Evolutionary conservation across 2,113 vertebrate species (phyloP).

Genomic region (Copsychus sechellarum): DNA sequence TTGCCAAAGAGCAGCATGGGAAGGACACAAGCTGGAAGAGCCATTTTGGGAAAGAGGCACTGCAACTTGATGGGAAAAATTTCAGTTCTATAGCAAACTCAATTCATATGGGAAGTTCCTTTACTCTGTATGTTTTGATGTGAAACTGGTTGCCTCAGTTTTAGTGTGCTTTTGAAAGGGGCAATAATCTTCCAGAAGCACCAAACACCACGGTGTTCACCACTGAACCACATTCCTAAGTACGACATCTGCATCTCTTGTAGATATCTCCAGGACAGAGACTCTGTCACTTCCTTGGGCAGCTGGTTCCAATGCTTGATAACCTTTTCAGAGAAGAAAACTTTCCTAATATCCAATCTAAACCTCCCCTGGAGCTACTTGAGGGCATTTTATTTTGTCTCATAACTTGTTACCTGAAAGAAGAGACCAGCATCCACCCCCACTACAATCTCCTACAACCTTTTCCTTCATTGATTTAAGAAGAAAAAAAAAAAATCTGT

Average conservation of each 20-base stretch:
- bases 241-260: rapidly evolving
- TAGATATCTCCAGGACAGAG: neutral
- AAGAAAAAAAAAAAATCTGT: neutral
- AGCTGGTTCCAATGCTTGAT: neutral
- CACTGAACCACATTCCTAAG: neutral
- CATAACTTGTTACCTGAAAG: neutral
- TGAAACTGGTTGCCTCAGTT: neutral
- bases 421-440: neutral
- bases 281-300: too few relatives aligned
- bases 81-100: neutral
- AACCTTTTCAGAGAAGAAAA: neutral
- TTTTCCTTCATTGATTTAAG: neutral
- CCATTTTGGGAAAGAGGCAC: neutral
- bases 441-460: neutral
- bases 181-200: neutral
- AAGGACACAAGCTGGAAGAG: neutral
- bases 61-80: neutral
- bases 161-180: neutral
- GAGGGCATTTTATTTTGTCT: neutral
- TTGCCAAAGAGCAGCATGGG: neutral
- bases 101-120: neutral
- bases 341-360: neutral
- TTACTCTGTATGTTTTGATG: neutral
- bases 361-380: neutral
- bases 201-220: neutral